Evolutionary conservation across 1,140 invertebrate species (phyloP).

Genomic region (Carposina sasakii): DNA sequence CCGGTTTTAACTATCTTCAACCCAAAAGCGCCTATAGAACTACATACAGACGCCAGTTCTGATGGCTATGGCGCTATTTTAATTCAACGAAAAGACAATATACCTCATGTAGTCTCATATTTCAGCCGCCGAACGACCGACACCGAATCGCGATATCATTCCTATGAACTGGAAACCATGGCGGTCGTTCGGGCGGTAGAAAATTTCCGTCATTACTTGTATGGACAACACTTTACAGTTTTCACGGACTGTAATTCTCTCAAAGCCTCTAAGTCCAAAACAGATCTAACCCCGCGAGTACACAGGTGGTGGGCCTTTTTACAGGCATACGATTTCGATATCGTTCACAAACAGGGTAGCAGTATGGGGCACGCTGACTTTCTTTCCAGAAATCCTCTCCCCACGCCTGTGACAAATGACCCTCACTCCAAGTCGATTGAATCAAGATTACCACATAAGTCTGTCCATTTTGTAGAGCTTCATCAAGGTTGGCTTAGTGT

Average conservation of each 20-base stretch:
- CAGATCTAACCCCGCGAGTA: not conserved
- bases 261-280: not conserved
- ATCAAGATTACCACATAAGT: not conserved
- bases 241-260: not conserved
- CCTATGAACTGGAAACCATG: not conserved
- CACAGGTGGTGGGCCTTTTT: not conserved
- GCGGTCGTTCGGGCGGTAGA: not conserved
- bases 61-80: not conserved
- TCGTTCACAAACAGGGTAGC: not conserved
- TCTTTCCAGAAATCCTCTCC: not conserved
- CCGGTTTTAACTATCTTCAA: not conserved
- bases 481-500: not conserved
- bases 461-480: constrained; percentile 2
- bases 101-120: not conserved
- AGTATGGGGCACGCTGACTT: not conserved
- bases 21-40: not conserved
- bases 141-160: not conserved
- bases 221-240: not conserved
- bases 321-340: not conserved
- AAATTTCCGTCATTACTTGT: not conserved
- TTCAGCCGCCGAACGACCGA: not conserved
- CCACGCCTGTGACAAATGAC: too few species aligned
- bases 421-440: not conserved
- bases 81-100: not conserved
- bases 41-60: not conserved